These are phyloP conservation scores for Bombus fervidus DNA, from an alignment of 1,140 invertebrate species.

Conservation along the genomic window DNA sequence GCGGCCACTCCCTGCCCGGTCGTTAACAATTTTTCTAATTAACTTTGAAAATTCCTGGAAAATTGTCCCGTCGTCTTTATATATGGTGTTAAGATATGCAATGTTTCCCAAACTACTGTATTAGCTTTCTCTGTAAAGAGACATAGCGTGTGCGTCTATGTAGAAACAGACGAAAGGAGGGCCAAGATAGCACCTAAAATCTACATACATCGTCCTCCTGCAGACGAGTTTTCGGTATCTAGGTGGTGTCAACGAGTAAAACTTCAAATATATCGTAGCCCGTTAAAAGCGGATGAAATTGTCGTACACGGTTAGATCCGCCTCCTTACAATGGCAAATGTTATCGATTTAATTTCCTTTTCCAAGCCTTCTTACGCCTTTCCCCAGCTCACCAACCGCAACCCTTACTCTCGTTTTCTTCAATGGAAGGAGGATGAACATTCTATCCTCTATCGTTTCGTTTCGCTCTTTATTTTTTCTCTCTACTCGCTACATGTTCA, in stretches of 20 bases:
- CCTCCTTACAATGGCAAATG: slow-evolving; percentile 66
- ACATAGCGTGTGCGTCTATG: background rate
- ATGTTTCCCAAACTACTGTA: background rate
- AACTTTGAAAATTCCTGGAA: slow-evolving; percentile 18
- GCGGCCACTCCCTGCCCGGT: background rate
- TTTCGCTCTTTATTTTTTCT: slow-evolving; percentile 20
- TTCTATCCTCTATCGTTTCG: slow-evolving; percentile 36
- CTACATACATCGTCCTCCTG: slow-evolving; percentile 48
- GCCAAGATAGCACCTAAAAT: slow-evolving; percentile 55
- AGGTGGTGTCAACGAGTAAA: slow-evolving; percentile 59
- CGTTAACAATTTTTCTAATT: slow-evolving; percentile 45
- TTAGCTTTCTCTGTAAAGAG: background rate
- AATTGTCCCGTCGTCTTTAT: slow-evolving; percentile 1
- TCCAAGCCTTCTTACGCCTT: slow-evolving; percentile 39
- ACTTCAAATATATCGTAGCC: slow-evolving; percentile 62
- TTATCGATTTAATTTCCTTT: slow-evolving; percentile 77
- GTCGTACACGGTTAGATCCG: slow-evolving; percentile 61
- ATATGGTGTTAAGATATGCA: background rate
- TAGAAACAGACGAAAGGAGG: slow-evolving; percentile 41
- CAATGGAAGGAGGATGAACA: slow-evolving; percentile 35
- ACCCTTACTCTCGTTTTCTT: slow-evolving; percentile 10
- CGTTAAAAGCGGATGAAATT: slow-evolving; percentile 65
- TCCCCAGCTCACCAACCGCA: background rate
- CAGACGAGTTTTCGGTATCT: slow-evolving; percentile 14
- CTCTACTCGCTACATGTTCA: background rate